These are phyloP conservation scores for Odontamblyopus rebecca DNA, from an alignment of 2,797 vertebrate genomes.

Conservation along the genomic window DNA sequence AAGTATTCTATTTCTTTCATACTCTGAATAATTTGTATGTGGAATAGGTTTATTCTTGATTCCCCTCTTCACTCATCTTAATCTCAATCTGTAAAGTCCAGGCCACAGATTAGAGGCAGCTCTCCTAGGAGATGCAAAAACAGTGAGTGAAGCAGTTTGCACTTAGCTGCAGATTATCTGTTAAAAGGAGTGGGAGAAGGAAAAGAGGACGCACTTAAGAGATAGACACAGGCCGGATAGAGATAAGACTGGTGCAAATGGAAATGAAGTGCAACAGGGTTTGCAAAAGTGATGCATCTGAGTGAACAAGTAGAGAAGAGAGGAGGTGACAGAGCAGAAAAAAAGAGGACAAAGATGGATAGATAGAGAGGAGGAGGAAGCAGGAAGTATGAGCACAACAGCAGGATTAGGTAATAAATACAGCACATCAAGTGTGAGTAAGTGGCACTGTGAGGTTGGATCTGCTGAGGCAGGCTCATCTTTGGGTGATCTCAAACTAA, in stretches of 20 bases:
- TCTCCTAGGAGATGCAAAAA: slow-evolving; percentile 76
- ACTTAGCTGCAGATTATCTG: slow-evolving; percentile 96
- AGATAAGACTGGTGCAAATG: slow-evolving; percentile 53
- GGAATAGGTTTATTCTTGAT: slow-evolving; percentile 59
- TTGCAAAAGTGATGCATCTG: slow-evolving; percentile 62
- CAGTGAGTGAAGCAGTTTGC: slow-evolving; percentile 79
- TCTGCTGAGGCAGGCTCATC: slow-evolving; percentile 47
- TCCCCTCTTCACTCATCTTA: slow-evolving; percentile 61
- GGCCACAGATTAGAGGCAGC: slow-evolving; percentile 69
- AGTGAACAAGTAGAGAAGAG: slow-evolving; percentile 73
- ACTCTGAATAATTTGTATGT: background rate
- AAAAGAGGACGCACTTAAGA: slow-evolving; percentile 75
- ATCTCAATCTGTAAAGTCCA: slow-evolving; percentile 39
- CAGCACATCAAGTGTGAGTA: slow-evolving; percentile 55
- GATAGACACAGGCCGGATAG: slow-evolving; percentile 51
- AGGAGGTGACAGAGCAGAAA: slow-evolving; percentile 46
- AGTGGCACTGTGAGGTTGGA: slow-evolving; percentile 27
- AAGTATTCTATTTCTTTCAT: background rate
- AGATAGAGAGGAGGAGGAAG: slow-evolving; percentile 64
- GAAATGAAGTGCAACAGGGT: slow-evolving; percentile 65
- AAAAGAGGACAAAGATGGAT: slow-evolving; percentile 47
- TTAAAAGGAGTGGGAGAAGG: slow-evolving; percentile 78
- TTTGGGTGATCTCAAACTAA: background rate
- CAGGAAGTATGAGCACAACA: slow-evolving; percentile 69
- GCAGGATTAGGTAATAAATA: slow-evolving; percentile 69